These are phyloP conservation scores for Macaria notata DNA, from an alignment of 2,888 invertebrate genomes.

Conservation along the genomic window DNA sequence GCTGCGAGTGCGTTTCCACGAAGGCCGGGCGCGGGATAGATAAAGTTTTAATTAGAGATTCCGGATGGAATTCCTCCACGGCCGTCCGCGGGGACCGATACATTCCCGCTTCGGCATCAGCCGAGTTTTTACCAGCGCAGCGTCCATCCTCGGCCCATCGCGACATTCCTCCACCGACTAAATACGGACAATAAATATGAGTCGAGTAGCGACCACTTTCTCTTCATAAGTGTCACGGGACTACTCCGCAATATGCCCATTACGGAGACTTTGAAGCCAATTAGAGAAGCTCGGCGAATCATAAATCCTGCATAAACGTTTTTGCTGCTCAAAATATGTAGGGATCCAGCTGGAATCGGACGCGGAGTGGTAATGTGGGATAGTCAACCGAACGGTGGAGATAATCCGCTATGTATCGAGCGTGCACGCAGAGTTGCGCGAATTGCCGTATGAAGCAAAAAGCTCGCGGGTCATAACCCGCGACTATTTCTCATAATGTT, in stretches of 20 bases:
- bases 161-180: conserved; percentile 57
- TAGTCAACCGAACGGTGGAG: conserved; percentile 13
- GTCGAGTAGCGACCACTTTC: conserved; percentile 57
- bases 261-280: conserved; percentile 38
- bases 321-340: conserved; percentile 16
- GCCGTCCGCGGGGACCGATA: conserved; percentile 60
- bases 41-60: conserved; percentile 81
- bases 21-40: conserved; percentile 56
- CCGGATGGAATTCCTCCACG: conserved; percentile 73
- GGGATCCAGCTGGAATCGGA: conserved; percentile 6
- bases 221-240: conserved; percentile 42
- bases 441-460: conserved; percentile 45
- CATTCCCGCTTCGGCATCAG: conserved; percentile 72
- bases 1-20: conserved; percentile 39
- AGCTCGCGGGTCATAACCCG: conserved; percentile 41
- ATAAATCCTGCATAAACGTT: conserved; percentile 18
- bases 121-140: conserved; percentile 68
- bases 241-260: conserved; percentile 39
- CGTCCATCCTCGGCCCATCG: conserved; percentile 58
- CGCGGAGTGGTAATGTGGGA: conserved; percentile 8
- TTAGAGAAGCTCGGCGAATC: conserved; percentile 35
- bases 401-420: conserved; percentile 27
- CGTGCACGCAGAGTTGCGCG: conserved; percentile 23
- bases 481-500: conserved; percentile 62
- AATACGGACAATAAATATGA: conserved; percentile 67